Base-by-base conservation (phyloP, 1,140 invertebrate genomes). In the Papilio glaucus region DNA sequence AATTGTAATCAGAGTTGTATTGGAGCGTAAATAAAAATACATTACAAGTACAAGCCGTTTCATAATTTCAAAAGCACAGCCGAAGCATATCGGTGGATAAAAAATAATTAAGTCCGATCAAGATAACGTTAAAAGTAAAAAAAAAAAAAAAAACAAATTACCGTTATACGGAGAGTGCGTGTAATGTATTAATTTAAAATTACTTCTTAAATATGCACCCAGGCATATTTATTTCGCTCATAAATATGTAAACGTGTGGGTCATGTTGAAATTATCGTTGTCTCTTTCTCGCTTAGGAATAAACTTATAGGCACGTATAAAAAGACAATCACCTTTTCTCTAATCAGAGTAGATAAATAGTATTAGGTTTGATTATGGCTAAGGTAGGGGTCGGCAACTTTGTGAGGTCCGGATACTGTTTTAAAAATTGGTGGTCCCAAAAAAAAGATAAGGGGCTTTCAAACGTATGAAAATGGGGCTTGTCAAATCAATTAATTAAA, bases 111-210 rank as follows among this genome's bases (percentile, higher is more conserved):
- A 57, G 21, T 24, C 49, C 49, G 49, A 57, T 57, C 21, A 57
- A 57, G 49, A 57, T 57, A 57, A 57, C 21, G 21, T 57, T 24
- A 57, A 57, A 57, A 57, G 49, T 57, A 21, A 10, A 57, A 57
- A 57, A 57, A 41, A 49, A 49, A 49, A n/a, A n/a, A n/a, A n/a
- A n/a, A n/a, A n/a, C n/a, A n/a, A 10, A 21, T 33, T 57, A 57
- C 49, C 49, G 49, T 57, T 57, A 57, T 26, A 24, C 10, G 49
- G n/a, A 57, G 9, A 12, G 49, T 57, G 49, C 49, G 49, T 57
- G 49, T 57, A 57, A 57, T 57, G 49, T 57, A 57, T 57, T 57
- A 57, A 57, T 57, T 57, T 57, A 57, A 57, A 57, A 57, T 57
- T 57, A 57, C 49, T 53, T 53, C 18, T 57, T 57, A 57, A 53